Base-by-base conservation (phyloP, 2,888 invertebrate genomes). In the Aproaerema taeniolella region DNA sequence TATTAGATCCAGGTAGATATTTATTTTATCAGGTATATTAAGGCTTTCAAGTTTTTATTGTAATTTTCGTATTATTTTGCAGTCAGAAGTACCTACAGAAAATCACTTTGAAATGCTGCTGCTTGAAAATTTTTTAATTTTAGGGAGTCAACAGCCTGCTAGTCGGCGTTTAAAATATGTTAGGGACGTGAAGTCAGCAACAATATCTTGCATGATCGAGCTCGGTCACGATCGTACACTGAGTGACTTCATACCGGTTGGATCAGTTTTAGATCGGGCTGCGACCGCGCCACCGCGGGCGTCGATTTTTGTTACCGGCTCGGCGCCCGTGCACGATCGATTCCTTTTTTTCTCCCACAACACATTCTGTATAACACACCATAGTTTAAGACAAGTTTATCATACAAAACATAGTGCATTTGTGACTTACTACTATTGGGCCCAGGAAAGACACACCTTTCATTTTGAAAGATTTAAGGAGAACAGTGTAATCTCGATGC, bases 211-310 rank as follows among this genome's bases (percentile, higher is more conserved):
- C 50, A 53, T 56, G 58, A 60, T 65, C 60, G 55, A 53, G 58
- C 50, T 57, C 61, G 71, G 72, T 66, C 67, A 66, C 66, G 72
- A 63, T 53, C 61, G 58, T 55, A 58, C 50, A 52, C 54, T 52
- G 38, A 47, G 51, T 53, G 53, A 67, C 79, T 81, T 80, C 80
- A 73, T 53, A 80, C 82, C 72, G 72, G 85, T 85, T 74, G 60
- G 85, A 61, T 79, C 80, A 83, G 83, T 85, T 81, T 76, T 71
- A 74, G 70, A 65, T 62, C 61, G 65, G 61, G 58, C 62, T 65
- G 82, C 74, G 75, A 72, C 55, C 59, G 80, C 81, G 77, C 72
- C 58, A 58, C 54, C 60, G 61, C 58, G 49, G 51, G 55, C 50
- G 43, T 50, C 50, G 47, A 43, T 44, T 40, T 42, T 51, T 50